Evolutionary conservation across 2,113 vertebrate genomes (phyloP).

Genomic region (Tauraco erythrolophus): DNA sequence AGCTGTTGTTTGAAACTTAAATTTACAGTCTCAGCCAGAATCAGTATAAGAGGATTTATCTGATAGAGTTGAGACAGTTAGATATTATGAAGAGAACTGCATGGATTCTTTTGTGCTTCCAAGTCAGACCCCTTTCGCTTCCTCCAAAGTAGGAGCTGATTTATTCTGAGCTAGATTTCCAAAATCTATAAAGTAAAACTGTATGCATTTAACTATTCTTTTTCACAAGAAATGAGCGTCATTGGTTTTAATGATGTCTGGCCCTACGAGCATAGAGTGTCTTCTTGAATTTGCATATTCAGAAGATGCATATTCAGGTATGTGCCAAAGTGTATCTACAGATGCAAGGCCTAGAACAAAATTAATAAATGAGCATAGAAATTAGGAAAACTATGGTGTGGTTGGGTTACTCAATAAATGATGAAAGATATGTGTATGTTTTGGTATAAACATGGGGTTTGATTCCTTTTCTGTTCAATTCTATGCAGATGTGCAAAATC

Average conservation of each 20-base stretch:
- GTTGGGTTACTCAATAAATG: neutral
- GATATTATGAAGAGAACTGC: neutral
- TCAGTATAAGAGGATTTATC: neutral
- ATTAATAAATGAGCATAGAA: neutral
- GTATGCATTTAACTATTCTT: neutral
- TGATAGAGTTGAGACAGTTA: neutral
- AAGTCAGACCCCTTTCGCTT: neutral
- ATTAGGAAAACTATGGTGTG: neutral
- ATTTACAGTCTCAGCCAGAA: neutral
- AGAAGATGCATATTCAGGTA: neutral
- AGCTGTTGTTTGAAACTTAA: neutral
- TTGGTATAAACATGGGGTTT: neutral
- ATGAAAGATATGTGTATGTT: neutral
- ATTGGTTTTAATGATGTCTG: neutral
- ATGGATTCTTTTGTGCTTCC: neutral
- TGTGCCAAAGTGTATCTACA: neutral
- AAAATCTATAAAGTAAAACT: neutral
- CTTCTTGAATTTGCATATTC: neutral
- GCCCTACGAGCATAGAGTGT: accelerated
- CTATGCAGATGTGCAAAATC: constrained; percentile 85
- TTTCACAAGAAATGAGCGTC: neutral
- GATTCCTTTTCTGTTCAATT: constrained; percentile 17
- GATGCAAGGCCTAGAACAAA: neutral
- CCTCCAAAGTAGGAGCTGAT: neutral
- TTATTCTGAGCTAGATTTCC: neutral